Evolutionary conservation across 2,113 vertebrate genomes (phyloP), one percentile per base, ranked within the genome.

Genomic region (Setophaga petechia): DNA sequence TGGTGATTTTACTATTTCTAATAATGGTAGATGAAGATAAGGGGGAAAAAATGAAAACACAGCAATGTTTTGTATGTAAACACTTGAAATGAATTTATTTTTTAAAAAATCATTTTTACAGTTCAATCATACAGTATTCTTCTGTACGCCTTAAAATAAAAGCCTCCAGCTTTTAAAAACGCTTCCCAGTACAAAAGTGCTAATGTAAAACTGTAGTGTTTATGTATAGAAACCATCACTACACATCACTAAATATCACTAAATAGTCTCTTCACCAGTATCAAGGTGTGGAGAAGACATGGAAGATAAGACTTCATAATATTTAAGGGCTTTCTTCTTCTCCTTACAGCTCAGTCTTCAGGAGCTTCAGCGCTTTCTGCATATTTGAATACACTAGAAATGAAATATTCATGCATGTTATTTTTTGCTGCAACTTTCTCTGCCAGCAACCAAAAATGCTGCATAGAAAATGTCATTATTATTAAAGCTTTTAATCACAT

Each of bases 271-370:
- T 93, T 90, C 77, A 83, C 80, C 66, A 69, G 27, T 77, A 74
- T 77, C 83, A 87, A 20, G 63, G 87, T 39, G 31, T 73, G 28
- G 66, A 71, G 67, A 81, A 76, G 68, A 69, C 71, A 23, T 61
- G 43, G 79, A 92, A 75, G 37, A 58, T 74, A 46, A 83, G 65
- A 47, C 62, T 78, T 63, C 13, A 1, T 65, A 25, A 72, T 71
- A n/a, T 58, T 61, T 25, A 46, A 62, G 75, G 90, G 49, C 35
- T 77, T 92, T 43, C 30, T 61, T 76, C 92, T 84, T 88, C 49
- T 14, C 68, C 75, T 97, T 97, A 98, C 92, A 98, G 66, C 89
- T 98, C 98, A n/a, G 98, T 98, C 96, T 98, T 98, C 81, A 98
- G 94, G 59, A 98, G 91, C 68, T 96, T 98, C 92, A 97, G 90